Conservation (phyloP, 2,797 vertebrate species). For the Zenarchopterus dispar region DNA sequence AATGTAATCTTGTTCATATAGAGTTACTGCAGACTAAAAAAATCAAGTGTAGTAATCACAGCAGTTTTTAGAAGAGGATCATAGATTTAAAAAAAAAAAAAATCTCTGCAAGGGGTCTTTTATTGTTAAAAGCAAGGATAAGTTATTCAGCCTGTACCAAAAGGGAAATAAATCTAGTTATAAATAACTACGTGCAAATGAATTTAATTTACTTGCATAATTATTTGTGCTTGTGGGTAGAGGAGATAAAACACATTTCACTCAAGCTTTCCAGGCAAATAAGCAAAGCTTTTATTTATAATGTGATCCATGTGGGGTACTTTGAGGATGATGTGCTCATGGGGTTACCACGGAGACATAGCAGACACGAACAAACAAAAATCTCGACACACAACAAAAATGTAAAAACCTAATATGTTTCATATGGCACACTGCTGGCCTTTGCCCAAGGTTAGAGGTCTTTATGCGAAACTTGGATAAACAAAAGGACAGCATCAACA, state of each 20-base stretch:
- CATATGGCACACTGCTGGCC: constrained; percentile 71
- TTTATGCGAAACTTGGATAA: constrained; percentile 57
- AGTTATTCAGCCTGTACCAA: constrained; percentile 32
- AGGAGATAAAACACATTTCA: constrained; percentile 61
- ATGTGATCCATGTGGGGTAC: constrained; percentile 85
- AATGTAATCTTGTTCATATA: constrained; percentile 49
- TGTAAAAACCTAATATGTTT: constrained; percentile 75
- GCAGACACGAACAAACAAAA: constrained; percentile 81
- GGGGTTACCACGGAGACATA: constrained; percentile 77
- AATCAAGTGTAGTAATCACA: constrained; percentile 35
- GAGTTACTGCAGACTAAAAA: constrained; percentile 40
- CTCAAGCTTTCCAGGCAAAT: constrained; percentile 60
- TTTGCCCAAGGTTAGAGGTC: constrained; percentile 63
- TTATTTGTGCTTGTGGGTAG: constrained; percentile 59
- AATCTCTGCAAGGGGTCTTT: constrained; percentile 34
- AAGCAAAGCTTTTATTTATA: constrained; percentile 71
- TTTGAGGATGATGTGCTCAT: constrained; percentile 73
- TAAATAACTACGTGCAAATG: constrained; percentile 60
- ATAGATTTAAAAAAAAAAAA: constrained; percentile 20
- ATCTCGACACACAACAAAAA: constrained; percentile 67
- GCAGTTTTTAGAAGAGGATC: constrained; percentile 41
- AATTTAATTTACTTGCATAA: constrained; percentile 63
- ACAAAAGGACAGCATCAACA: constrained; percentile 55
- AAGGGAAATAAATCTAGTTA: constrained; percentile 50
- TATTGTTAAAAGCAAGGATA: constrained; percentile 36